A percentile compares a stretch with the other conserved stretches of the same genome.
Conservation (phyloP, 1,140 invertebrate species). For the Armadillidium nasatum region DNA sequence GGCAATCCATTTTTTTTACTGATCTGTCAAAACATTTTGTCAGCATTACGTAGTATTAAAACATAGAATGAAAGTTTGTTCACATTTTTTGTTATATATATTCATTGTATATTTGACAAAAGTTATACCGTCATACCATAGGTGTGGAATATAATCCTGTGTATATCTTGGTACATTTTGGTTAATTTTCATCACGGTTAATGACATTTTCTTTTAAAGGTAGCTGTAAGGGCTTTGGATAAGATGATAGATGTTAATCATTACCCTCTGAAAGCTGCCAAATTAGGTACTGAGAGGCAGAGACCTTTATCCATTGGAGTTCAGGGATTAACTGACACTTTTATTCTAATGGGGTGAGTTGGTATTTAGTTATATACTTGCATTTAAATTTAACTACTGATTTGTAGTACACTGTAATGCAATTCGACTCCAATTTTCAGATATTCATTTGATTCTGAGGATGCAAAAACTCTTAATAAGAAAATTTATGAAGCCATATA, state of each 20-base stretch:
- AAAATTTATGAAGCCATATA: constrained; percentile 98
- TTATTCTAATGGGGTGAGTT: constrained; percentile 81
- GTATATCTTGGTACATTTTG: neutral
- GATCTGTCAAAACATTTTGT: too few species aligned
- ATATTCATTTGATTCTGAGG: constrained; percentile 53
- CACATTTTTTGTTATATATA: too few species aligned
- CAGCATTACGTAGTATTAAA: too few species aligned
- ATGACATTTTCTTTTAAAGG: constrained; percentile 19
- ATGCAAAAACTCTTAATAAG: constrained; percentile 81
- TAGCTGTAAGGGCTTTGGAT: constrained; percentile 87
- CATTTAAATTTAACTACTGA: too few species aligned
- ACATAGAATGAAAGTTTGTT: too few species aligned
- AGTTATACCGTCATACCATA: too few species aligned
- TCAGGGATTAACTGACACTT: constrained; percentile 94
- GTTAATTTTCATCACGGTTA: neutral
- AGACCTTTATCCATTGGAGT: constrained; percentile 94
- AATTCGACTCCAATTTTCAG: neutral
- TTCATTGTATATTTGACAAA: too few species aligned
- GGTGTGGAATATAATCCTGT: too few species aligned
- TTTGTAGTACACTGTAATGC: too few species aligned
- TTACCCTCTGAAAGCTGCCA: constrained; percentile 84
- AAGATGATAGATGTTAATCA: constrained; percentile 97
- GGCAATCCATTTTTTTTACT: too few species aligned
- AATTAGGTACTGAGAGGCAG: constrained; percentile 82
- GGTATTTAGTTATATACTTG: neutral